A percentile compares a stretch with the other conserved stretches of the same genome.
These are phyloP conservation scores for Ephestia elutella DNA, from an alignment of 1,140 invertebrate genomes.

Conservation along the genomic window DNA sequence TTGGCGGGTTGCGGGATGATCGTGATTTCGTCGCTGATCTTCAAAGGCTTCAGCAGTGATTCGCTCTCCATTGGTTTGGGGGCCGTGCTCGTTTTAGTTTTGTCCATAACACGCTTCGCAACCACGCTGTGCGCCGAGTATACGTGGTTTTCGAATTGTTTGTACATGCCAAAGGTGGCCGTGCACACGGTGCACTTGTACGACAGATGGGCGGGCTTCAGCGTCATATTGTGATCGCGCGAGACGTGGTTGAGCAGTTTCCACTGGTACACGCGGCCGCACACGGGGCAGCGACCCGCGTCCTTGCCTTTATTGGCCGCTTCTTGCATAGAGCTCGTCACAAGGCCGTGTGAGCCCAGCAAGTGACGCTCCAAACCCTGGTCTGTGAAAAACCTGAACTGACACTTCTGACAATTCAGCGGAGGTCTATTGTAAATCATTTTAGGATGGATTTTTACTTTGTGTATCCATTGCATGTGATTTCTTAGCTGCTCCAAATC, in stretches of 20 bases:
- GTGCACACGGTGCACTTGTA: conserved; percentile 97
- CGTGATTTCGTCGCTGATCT: conserved; percentile 94
- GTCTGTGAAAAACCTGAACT: conserved; percentile 80
- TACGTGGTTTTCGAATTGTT: conserved; percentile 95
- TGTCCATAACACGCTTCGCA: conserved; percentile 88
- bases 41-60: conserved; percentile 86
- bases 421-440: conserved; percentile 97
- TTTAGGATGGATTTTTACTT: conserved; percentile 97
- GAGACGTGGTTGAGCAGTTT: conserved; percentile 94
- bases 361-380: conserved; percentile 94
- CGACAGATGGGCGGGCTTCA: conserved; percentile 93
- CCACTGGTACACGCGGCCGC: conserved; percentile 95
- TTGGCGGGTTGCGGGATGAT: conserved; percentile 90
- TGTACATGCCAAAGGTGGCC: conserved; percentile 96
- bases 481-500: conserved; percentile 93
- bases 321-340: conserved; percentile 97
- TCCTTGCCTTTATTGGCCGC: conserved; percentile 96
- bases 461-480: conserved; percentile 97
- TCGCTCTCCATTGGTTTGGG: conserved; percentile 77
- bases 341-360: conserved; percentile 93
- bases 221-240: conserved; percentile 92
- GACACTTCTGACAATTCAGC: conserved; percentile 92
- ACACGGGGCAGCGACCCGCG: conserved; percentile 94
- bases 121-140: conserved; percentile 95
- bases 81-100: conserved; percentile 75